Evolutionary conservation across 2,113 vertebrate genomes (phyloP).

Genomic region (Gallinago undulata): DNA sequence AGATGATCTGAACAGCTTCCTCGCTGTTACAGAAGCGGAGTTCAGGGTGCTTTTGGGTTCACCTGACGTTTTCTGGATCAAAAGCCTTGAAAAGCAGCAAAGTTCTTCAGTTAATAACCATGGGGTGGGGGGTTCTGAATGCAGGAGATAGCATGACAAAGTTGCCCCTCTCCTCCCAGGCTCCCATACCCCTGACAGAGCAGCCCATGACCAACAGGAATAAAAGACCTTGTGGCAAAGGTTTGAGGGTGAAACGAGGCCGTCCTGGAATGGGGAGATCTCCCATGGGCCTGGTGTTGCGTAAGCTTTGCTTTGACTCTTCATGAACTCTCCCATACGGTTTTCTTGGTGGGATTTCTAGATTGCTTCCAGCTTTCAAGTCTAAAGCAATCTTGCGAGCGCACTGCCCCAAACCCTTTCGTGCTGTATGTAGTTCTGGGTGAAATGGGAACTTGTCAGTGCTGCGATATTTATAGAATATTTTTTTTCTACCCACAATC

Average conservation of each 20-base stretch:
- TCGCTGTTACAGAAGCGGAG: background rate
- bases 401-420: background rate
- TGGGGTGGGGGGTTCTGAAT: background rate
- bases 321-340: background rate
- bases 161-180: background rate
- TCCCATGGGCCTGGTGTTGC: rapidly evolving
- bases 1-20: background rate
- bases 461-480: constrained; percentile 34
- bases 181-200: background rate
- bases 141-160: rapidly evolving
- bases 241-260: background rate
- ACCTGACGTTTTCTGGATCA: background rate
- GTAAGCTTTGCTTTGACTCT: background rate
- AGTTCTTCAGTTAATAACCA: background rate
- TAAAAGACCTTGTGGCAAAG: background rate
- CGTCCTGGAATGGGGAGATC: background rate
- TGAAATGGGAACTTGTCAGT: constrained; percentile 23
- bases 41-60: background rate
- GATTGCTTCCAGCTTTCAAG: background rate
- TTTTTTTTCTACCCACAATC: constrained; percentile 55
- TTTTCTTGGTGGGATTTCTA: background rate
- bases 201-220: background rate
- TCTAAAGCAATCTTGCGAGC: background rate
- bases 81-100: background rate
- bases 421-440: background rate